Base-by-base conservation (phyloP, 1,140 invertebrate genomes). In the Heliconius eleuchia region DNA sequence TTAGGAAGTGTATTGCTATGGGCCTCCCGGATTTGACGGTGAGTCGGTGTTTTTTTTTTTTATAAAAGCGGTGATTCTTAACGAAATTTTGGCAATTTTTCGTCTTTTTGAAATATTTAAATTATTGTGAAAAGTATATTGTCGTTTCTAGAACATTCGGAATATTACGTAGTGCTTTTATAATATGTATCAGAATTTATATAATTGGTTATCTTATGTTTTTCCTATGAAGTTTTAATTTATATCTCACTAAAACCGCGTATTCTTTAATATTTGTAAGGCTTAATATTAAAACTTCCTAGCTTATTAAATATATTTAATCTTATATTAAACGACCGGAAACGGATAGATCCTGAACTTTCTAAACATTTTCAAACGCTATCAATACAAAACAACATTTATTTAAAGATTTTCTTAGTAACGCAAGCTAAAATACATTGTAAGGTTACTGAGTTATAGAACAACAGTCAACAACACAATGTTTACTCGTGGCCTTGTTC, bases 11-110 rank as follows among this genome's bases (percentile, higher is more conserved):
- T 77, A 80, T 91, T 60, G 86, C 86, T 77, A 94, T 93, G 91
- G 92, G 92, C 52, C 88, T 93, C 83, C 91, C 91, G 73, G 91
- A 94, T 87, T 86, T 92, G 46, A 88, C 91, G 91, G 92, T 92
- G 84, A 94, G 92, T 92, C 23, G 60, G 13, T 52, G 50, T 52
- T 27, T 66, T 66, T 5, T 66, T 5, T 66, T n/a, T 16, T n/a
- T 23, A 2, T 5, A 60, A 66, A 66, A 66, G 6, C 3, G 55
- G 7, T n/a, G 2, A 9, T 23, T 57, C 8, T 30, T 57, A 7
- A n/a, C 3, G 7, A 9, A 11, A 57, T 23, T 57, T 23, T 57
- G 55, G n/a, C 55, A 23, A 57, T 6, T 57, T 57, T 57, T 57
- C 5, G 55, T 52, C 3, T 57, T 57, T 57, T n/a, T 57, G 7